Evolutionary conservation across 2,888 invertebrate species (phyloP).

Genomic region (Nematopogon swammerdamellus): DNA sequence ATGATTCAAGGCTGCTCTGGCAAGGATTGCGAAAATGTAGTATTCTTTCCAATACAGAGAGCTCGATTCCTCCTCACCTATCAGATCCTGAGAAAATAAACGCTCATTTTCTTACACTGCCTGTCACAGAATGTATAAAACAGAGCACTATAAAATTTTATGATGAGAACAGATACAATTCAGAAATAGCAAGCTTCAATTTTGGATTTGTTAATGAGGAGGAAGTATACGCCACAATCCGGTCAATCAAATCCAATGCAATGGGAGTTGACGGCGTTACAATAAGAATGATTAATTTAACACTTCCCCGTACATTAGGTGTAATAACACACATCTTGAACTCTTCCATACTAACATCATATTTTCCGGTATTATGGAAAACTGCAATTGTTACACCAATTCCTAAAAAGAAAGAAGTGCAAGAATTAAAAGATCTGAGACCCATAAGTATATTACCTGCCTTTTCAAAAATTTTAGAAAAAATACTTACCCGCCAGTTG

Average conservation of each 20-base stretch:
- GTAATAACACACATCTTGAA: background rate
- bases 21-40: conserved; percentile 5
- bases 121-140: background rate
- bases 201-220: background rate
- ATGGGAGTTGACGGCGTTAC: background rate
- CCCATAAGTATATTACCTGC: no score
- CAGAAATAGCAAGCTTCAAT: background rate
- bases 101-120: background rate
- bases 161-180: background rate
- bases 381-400: background rate
- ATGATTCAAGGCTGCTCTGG: background rate
- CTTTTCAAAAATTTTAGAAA: background rate
- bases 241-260: background rate
- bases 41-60: conserved; percentile 11
- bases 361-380: background rate
- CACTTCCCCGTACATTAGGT: background rate
- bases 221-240: background rate
- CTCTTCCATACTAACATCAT: background rate
- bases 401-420: no score
- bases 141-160: background rate
- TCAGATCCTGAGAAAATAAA: background rate
- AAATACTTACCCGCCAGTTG: no score
- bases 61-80: background rate
- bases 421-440: background rate
- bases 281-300: background rate